Conservation (phyloP, 2,888 invertebrate genomes). For the Agrotis ipsilon region DNA sequence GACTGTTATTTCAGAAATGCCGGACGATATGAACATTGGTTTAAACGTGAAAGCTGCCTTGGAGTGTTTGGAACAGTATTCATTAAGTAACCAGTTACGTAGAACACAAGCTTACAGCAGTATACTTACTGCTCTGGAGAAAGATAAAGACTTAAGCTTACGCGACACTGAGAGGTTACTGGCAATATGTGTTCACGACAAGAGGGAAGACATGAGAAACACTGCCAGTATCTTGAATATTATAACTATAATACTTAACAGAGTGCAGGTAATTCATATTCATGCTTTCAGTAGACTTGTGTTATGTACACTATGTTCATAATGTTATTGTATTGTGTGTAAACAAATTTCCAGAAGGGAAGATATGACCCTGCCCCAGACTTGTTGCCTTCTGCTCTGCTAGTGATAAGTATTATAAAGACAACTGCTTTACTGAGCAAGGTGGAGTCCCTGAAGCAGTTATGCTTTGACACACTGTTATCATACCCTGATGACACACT, state of each 20-base stretch:
- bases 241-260: constrained; percentile 72
- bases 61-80: constrained; percentile 72
- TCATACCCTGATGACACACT: constrained; percentile 76
- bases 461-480: constrained; percentile 76
- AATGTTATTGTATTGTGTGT: constrained; percentile 22
- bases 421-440: constrained; percentile 67
- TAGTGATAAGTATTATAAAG: constrained; percentile 74
- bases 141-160: constrained; percentile 57
- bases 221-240: constrained; percentile 71
- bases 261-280: constrained; percentile 74
- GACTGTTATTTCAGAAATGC: constrained; percentile 73
- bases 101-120: constrained; percentile 68
- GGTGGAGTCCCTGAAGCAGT: constrained; percentile 68
- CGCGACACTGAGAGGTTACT: constrained; percentile 71
- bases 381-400: constrained; percentile 74
- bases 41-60: constrained; percentile 67
- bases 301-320: background rate
- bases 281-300: background rate
- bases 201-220: constrained; percentile 74
- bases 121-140: constrained; percentile 70
- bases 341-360: constrained; percentile 61
- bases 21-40: constrained; percentile 64
- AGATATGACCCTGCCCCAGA: constrained; percentile 61
- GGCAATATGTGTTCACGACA: constrained; percentile 73
- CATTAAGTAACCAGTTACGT: constrained; percentile 57